Evolutionary conservation across 2,797 vertebrate genomes (phyloP).

Genomic region (Lutra lutra): DNA sequence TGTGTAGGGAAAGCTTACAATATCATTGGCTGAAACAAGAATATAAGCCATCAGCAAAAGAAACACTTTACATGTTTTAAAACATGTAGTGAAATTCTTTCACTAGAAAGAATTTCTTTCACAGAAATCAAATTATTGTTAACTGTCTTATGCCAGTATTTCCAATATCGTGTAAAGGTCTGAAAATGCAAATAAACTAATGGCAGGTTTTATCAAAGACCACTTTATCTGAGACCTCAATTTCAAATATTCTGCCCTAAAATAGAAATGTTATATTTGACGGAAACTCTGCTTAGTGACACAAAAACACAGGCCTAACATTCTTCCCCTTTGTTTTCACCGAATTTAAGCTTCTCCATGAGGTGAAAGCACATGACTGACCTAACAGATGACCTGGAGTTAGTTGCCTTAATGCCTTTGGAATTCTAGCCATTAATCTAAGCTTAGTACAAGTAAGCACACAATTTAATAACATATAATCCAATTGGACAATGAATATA

Average conservation of each 20-base stretch:
- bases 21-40: constrained; percentile 1
- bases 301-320: neutral
- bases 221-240: neutral
- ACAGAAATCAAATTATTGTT: constrained; percentile 29
- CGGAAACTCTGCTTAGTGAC: neutral
- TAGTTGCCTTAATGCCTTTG: constrained; percentile 41
- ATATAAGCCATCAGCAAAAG: neutral
- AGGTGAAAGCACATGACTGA: constrained; percentile 64
- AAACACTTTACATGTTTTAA: constrained; percentile 29
- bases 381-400: neutral
- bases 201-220: neutral
- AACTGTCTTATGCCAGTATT: neutral
- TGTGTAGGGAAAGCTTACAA: neutral
- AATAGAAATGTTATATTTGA: neutral
- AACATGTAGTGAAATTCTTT: neutral
- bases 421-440: constrained; percentile 50
- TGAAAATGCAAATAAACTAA: constrained; percentile 19
- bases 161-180: neutral
- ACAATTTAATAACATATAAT: constrained; percentile 43
- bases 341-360: constrained; percentile 67
- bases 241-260: neutral
- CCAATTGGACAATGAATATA: constrained; percentile 30
- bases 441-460: constrained; percentile 48
- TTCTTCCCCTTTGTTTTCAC: neutral
- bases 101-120: neutral